Evolutionary conservation across 2,888 invertebrate species (phyloP).

Genomic region (Scaptomyza flava): DNA sequence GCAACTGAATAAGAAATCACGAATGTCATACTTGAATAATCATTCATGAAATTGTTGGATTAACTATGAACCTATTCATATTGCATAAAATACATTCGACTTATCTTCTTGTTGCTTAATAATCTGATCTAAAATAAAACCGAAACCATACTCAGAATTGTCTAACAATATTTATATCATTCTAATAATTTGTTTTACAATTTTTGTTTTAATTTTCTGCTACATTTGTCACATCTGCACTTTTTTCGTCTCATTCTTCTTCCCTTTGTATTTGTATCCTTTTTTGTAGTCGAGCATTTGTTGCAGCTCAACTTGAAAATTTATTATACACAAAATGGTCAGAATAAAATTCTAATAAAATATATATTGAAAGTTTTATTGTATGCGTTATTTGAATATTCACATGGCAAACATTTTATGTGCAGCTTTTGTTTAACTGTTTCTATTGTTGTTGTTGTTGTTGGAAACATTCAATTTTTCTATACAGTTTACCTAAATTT

Average conservation of each 20-base stretch:
- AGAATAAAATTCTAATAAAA: constrained; percentile 69
- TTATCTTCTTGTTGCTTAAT: too few relatives aligned
- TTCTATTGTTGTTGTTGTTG: constrained; percentile 5
- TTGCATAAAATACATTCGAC: too few relatives aligned
- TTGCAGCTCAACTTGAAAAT: constrained; percentile 55
- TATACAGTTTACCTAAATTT: constrained; percentile 67
- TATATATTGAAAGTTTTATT: constrained; percentile 77
- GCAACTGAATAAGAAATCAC: too few relatives aligned
- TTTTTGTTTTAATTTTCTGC: neutral
- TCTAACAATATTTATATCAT: constrained; percentile 17
- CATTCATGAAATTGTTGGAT: too few relatives aligned
- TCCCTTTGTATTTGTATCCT: neutral
- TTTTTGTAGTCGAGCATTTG: constrained; percentile 33
- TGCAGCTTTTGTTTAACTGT: constrained; percentile 29
- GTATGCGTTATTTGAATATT: constrained; percentile 64
- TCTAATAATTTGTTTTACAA: constrained; percentile 9
- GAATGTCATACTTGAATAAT: too few relatives aligned
- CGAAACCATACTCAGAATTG: neutral
- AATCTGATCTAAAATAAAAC: neutral
- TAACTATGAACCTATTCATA: too few relatives aligned
- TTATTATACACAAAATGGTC: constrained; percentile 72
- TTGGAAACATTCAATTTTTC: constrained; percentile 69
- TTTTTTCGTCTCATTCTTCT: neutral
- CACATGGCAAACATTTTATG: constrained; percentile 54
- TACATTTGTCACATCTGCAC: neutral